Evolutionary conservation across 2,113 vertebrate species (phyloP), one percentile per base, ranked within the genome.

Genomic region (Pedetes capensis): DNA sequence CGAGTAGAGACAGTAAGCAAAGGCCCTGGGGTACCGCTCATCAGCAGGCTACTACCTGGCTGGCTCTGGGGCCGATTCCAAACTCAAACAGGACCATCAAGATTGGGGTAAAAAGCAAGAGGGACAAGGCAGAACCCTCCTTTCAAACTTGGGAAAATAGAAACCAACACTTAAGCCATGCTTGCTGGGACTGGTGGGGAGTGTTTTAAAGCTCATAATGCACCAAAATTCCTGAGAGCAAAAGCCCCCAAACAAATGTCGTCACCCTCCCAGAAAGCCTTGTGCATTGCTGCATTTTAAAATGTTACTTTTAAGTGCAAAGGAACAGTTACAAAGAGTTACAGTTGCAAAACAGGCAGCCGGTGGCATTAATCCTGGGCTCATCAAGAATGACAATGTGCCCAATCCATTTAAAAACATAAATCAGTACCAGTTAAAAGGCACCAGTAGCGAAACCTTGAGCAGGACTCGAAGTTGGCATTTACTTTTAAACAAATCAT

Each of bases 361-460:
- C 1, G 17, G 84, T 2, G 42, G 55, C 74, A 57, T 29, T 53
- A 17, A 18, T 9, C 55, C 66, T 4, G 6, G 81, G 71, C 85
- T 12, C 91, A 89, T 18, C 27, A n/a, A 90, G 84, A 80, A 76
- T 61, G n/a, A 78, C 93, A 8, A 78, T 2, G 44, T 74, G 87
- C 29, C 63, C n/a, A 0, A 92, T 47, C 42, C 55, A 93, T 68
- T 91, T 78, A 80, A 90, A 97, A 94, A 94, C 78, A 96, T 37
- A 90, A 95, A 91, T 93, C 86, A 93, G 61, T 69, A 49, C 6
- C 17, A 53, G 93, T 22, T 80, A 89, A 82, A 78, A 97, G 94
- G 81, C 57, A 72, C 78, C 93, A 93, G 63, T 12, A 82, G 68
- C 71, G 94, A 94, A 97, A 87, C 72, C 91, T 66, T 92, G 92